phyloP scores from a whole-genome alignment of 2,113 vertebrate genomes.

The Syngnathus floridae region DNA sequence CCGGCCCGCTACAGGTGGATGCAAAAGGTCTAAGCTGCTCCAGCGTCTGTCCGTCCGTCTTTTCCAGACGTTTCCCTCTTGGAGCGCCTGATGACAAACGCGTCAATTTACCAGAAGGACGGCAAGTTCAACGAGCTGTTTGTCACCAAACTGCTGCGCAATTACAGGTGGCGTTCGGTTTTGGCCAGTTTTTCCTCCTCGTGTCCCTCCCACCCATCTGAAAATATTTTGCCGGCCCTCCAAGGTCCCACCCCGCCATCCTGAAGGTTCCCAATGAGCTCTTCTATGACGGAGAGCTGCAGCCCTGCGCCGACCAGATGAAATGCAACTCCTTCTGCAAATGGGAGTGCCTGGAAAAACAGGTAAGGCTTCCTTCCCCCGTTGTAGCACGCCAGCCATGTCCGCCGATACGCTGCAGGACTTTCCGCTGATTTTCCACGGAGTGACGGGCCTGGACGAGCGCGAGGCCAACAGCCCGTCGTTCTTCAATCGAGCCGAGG shows the following conservation, averaged over 20 bases:
- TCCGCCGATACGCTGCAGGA: slow-evolving; percentile 53
- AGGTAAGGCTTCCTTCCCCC: slow-evolving; percentile 55
- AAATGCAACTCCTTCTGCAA: slow-evolving; percentile 70
- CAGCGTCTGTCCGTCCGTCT: no score
- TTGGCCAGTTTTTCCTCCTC: neutral
- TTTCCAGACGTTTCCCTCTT: slow-evolving; percentile 77
- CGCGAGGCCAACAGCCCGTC: slow-evolving; percentile 84
- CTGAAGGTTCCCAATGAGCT: slow-evolving; percentile 80
- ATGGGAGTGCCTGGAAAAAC: slow-evolving; percentile 77
- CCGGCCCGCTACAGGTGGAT: no score
- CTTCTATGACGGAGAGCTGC: slow-evolving; percentile 84
- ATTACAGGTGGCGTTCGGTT: slow-evolving; percentile 79
- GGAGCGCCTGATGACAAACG: slow-evolving; percentile 82
- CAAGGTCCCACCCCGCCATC: slow-evolving; percentile 86
- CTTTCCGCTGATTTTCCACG: slow-evolving; percentile 90
- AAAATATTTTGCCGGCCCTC: neutral
- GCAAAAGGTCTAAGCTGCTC: no score
- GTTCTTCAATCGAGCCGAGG: slow-evolving; percentile 85
- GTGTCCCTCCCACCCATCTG: neutral
- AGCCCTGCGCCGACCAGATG: slow-evolving; percentile 48
- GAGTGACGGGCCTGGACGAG: slow-evolving; percentile 74
- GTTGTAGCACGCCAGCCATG: no score
- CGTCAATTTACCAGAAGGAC: slow-evolving; percentile 74
- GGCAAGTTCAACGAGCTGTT: slow-evolving; percentile 63
- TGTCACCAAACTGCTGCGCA: slow-evolving; percentile 86